Conservation (phyloP, 2,113 vertebrate genomes). For the Glaucidium brasilianum region DNA sequence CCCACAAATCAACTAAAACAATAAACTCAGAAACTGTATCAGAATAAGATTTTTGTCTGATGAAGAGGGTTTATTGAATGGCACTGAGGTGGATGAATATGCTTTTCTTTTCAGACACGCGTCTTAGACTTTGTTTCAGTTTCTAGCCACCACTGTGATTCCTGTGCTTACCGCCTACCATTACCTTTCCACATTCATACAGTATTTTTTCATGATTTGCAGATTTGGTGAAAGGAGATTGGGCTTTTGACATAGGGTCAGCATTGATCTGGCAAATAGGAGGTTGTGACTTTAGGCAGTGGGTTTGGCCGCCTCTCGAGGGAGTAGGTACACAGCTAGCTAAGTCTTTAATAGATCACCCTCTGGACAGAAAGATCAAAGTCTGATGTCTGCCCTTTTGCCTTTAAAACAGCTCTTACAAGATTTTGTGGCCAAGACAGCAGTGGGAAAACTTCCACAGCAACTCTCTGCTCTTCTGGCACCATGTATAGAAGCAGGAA, state of each 20-base stretch:
- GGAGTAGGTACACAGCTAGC: background rate
- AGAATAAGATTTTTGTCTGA: background rate
- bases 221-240: background rate
- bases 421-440: background rate
- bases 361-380: slow-evolving; percentile 17
- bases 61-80: background rate
- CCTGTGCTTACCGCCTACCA: accelerated
- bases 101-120: background rate
- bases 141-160: background rate
- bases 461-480: background rate
- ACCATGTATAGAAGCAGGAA: background rate
- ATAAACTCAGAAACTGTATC: background rate
- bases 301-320: background rate
- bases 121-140: background rate
- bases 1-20: background rate
- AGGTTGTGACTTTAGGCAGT: background rate
- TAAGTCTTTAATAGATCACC: slow-evolving; percentile 2
- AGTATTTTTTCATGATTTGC: background rate
- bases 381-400: slow-evolving; percentile 11
- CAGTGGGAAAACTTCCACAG: background rate
- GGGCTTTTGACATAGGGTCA: background rate
- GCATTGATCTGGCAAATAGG: background rate
- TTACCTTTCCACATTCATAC: background rate
- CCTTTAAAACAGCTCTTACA: slow-evolving; percentile 4
- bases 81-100: background rate